Evolutionary conservation across 2,113 vertebrate genomes (phyloP).

Genomic region (Mobula hypostoma): DNA sequence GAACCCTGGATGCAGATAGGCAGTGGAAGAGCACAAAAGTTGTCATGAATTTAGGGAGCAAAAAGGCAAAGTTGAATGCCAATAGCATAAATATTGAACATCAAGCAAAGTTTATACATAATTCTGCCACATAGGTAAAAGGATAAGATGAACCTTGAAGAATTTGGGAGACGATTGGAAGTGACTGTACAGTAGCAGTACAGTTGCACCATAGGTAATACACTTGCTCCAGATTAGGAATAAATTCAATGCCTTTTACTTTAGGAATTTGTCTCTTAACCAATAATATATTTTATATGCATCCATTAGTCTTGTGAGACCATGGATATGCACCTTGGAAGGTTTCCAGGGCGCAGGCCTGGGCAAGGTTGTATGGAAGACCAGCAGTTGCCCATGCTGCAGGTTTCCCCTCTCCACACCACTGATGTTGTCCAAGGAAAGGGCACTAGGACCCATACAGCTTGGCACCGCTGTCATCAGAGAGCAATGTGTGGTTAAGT

Average conservation of each 20-base stretch:
- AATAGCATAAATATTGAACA: not conserved
- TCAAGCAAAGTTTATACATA: not conserved
- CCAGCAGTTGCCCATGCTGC: no score
- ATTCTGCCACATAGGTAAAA: not conserved
- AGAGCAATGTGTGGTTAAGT: no score
- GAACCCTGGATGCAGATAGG: not conserved
- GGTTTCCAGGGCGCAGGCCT: no score
- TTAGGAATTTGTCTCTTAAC: not conserved
- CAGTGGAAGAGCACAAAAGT: not conserved
- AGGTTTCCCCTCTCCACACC: no score
- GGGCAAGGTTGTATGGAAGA: no score
- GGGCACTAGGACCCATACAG: no score
- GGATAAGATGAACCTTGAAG: no score
- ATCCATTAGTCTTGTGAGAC: no score
- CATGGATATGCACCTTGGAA: no score
- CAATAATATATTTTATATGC: no score
- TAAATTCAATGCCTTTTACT: not conserved
- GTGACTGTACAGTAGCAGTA: not conserved
- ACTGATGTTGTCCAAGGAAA: no score
- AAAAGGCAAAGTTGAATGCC: not conserved
- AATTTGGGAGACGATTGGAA: not conserved
- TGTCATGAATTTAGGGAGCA: not conserved
- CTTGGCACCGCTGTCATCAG: no score
- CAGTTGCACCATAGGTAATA: not conserved
- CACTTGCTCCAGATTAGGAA: not conserved